phyloP scores from a whole-genome alignment of 2,888 invertebrate genomes.

The Eupithecia insigniata region DNA sequence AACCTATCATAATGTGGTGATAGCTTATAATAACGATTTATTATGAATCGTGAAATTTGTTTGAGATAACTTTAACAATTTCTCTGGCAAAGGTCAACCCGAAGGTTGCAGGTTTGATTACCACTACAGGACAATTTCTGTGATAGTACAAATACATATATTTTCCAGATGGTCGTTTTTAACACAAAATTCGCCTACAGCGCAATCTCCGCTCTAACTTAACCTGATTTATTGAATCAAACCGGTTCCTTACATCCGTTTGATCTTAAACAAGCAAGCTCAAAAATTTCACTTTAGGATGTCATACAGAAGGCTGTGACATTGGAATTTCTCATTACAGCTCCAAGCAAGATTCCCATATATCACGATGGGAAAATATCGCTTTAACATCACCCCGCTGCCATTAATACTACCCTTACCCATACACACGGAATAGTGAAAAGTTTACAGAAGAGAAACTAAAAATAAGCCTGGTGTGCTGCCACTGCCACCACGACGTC shows the following conservation, averaged over 20 bases:
- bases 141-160: neutral
- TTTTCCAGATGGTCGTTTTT: neutral
- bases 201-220: neutral
- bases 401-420: slow-evolving; percentile 68
- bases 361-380: slow-evolving; percentile 80
- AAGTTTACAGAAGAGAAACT: slow-evolving; percentile 10
- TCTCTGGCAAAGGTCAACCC: neutral
- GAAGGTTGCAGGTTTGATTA: too few species aligned
- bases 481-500: neutral
- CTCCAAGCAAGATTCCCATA: slow-evolving; percentile 75
- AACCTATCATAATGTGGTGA: neutral
- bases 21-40: neutral
- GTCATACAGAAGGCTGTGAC: slow-evolving; percentile 77
- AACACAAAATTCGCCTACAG: neutral
- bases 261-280: slow-evolving; percentile 56
- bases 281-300: slow-evolving; percentile 61
- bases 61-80: neutral
- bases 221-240: slow-evolving; percentile 14
- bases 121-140: too few species aligned
- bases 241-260: slow-evolving; percentile 40
- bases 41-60: neutral
- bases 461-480: neutral
- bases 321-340: slow-evolving; percentile 82
- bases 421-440: slow-evolving; percentile 47
- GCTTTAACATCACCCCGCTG: slow-evolving; percentile 72